Base-by-base conservation (phyloP, 1,140 invertebrate genomes). In the Brachionus rubens region DNA sequence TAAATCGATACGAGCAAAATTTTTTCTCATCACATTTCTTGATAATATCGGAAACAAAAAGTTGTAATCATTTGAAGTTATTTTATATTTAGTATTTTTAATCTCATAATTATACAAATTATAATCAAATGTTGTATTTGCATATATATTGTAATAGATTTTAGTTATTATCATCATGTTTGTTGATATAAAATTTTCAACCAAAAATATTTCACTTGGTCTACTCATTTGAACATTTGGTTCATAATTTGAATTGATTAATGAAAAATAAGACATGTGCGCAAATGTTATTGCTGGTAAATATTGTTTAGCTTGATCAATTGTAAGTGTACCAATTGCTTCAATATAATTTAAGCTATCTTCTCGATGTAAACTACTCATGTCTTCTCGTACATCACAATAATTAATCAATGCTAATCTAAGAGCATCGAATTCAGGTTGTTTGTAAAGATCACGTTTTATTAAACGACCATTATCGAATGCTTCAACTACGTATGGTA, bases 301-400 rank as follows among this genome's bases (percentile, higher is more conserved):
- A 16, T 59, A 59, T 33, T 59, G 54, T 59, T 33, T 59, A n/a
- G 54, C 54, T 10, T 59, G 54, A 30, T 59, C 54, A 21, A 59
- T 59, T n/a, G 30, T 59, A 16, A 59, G 14, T 9, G 54, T 59
- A 4, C 54, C 54, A 16, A 59, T 16, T 7, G 36, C 54, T 59
- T 59, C 54, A n/a, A 59, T 59, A 33, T 59, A 59, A 33, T 59
- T 59, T 19, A 59, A 33, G 36, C 54, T 59, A 33, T 59, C 54
- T 16, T 59, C 54, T 59, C 54, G 33, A 36, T 36, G 36, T 33
- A 59, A 59, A 6, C 10, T 40, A 33, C 10, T 4, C 16, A 59
- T 36, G 16, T 19, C 54, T 16, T 59, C 54, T 40, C 16, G 54
- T 12, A 59, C 54, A 59, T 59, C 54, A 9, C 54, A 59, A 7